Evolutionary conservation across 2,797 vertebrate species (phyloP).

Genomic region (Gila robusta): DNA sequence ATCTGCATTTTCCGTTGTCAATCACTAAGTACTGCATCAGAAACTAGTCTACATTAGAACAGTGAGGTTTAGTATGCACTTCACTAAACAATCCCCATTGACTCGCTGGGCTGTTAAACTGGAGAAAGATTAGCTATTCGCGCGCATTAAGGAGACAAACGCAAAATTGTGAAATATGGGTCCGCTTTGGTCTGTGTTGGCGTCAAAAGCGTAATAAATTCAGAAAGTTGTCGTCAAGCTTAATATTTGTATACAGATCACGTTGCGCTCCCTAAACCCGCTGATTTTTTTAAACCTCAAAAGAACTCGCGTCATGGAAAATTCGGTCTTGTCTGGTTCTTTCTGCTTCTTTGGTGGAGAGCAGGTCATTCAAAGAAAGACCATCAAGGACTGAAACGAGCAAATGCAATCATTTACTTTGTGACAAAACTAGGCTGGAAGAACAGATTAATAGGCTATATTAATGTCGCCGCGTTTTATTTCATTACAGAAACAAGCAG

Average conservation of each 20-base stretch:
- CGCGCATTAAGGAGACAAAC: not conserved
- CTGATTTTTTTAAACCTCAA: conserved; percentile 72
- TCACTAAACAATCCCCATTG: conserved; percentile 32
- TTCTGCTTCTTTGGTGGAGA: conserved; percentile 53
- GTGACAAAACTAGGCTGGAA: conserved; percentile 39
- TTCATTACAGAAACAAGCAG: not conserved
- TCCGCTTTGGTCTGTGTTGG: conserved; percentile 8
- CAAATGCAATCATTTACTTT: conserved; percentile 25
- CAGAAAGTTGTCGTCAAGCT: conserved; percentile 67
- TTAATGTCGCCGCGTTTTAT: conserved; percentile 7
- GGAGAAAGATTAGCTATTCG: not conserved
- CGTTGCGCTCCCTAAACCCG: conserved; percentile 71
- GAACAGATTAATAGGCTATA: not conserved
- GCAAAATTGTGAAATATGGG: not conserved
- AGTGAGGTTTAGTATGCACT: not conserved
- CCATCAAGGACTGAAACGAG: conserved; percentile 48
- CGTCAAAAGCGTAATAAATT: conserved; percentile 61
- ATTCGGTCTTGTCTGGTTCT: conserved; percentile 65
- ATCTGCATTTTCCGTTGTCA: conserved; percentile 77
- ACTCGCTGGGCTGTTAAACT: not conserved
- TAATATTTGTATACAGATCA: conserved; percentile 80
- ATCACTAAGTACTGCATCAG: conserved; percentile 61
- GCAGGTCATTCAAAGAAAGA: conserved; percentile 48
- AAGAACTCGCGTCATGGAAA: conserved; percentile 85
- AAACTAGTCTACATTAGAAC: not conserved